Percentiles rank a stretch among this genome's conserved stretches.
Conservation (phyloP, 2,888 invertebrate species). For the Lathronympha strigana region DNA sequence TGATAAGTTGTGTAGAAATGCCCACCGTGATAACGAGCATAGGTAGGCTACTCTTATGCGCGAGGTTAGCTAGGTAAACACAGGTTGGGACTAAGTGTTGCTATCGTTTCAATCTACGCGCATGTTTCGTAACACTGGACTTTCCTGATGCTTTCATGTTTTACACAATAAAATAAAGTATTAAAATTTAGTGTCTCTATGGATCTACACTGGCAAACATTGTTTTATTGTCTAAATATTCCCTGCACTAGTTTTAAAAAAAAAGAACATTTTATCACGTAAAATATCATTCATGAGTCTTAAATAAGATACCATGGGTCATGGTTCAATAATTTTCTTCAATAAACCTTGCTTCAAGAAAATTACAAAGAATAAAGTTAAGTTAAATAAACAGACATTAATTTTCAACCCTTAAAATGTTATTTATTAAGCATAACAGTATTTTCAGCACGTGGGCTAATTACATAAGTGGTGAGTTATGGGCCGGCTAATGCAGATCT, state of each 20-base stretch:
- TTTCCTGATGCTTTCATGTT: conserved; percentile 26
- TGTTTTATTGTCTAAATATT: too few species aligned
- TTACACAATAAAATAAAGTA: neutral
- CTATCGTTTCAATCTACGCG: conserved; percentile 26
- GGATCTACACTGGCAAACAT: too few species aligned
- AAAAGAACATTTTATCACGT: too few species aligned
- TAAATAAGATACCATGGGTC: too few species aligned
- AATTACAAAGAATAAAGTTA: too few species aligned
- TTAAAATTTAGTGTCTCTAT: too few species aligned
- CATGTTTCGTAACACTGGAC: neutral
- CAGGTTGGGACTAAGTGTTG: conserved; percentile 21
- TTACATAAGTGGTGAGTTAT: conserved; percentile 66
- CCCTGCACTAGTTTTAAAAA: too few species aligned
- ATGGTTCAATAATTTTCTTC: too few species aligned
- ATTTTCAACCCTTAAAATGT: neutral
- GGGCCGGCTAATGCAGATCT: conserved; percentile 61
- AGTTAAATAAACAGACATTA: neutral
- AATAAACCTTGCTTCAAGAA: too few species aligned
- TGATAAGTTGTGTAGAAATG: neutral
- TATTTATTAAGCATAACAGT: neutral
- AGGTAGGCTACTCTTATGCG: conserved; percentile 3
- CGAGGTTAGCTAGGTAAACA: conserved; percentile 19
- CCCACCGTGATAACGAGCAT: neutral
- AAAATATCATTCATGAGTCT: too few species aligned
- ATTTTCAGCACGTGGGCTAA: conserved; percentile 51